Evolutionary conservation across 92 coral and sea anemone species (phyloP), one percentile per base, ranked within the genome.

Genomic region (Palythoa grandiflora): DNA sequence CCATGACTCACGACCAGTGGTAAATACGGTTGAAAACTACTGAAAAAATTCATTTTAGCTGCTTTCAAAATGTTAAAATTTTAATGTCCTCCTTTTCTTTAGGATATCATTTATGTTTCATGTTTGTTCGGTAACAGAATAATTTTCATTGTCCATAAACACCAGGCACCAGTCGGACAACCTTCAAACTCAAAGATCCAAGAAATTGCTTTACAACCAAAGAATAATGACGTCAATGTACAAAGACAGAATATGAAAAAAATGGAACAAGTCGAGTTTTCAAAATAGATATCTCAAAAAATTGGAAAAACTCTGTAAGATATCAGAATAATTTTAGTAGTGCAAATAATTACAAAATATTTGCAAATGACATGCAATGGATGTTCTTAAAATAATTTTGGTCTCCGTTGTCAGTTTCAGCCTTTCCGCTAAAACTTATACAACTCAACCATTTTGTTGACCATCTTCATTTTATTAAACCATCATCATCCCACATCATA

Each of bases 61-160:
- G 55, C 75, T 51, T 81, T 81, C 86, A 81, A 81, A 80, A 81
- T 19, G 86, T 81, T 81, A 66, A 81, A 81, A 65, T 47, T 65
- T 81, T 65, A 81, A 81, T 81, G 53, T 39, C 44, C 37, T 81
- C 39, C 44, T 19, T 66, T 39, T 60, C 60, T 63, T 39, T 28
- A 44, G 66, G 19, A 35, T 68, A 39, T 53, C 86, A 81, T 81
- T 21, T 68, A 81, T 81, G 86, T 66, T 81, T 81, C 71, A 81
- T 81, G 61, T 65, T 48, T 65, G 65, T 48, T 74, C 66, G 86
- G 86, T 81, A 74, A 66, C 86, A 63, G 13, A 14, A 68, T n/a
- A 35, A 51, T 63, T 65, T 44, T 81, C 54, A 81, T 81, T 81
- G 86, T 81, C 66, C 66, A 9, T 53, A 52, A 11, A 20, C 21